Evolutionary conservation across 1,140 invertebrate genomes (phyloP).

Genomic region (Nylanderia fulva): DNA sequence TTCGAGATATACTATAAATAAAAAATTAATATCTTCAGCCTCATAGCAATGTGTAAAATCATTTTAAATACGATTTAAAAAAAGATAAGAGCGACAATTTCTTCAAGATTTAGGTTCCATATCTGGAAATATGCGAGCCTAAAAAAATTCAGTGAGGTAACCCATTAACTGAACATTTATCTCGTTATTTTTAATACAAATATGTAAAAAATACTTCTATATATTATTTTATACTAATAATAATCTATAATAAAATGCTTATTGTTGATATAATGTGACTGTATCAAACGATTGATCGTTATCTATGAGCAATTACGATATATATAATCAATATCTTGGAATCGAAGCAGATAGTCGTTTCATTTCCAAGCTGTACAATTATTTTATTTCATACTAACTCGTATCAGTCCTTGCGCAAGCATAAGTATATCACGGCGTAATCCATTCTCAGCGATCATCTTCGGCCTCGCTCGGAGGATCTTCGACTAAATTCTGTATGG

Average conservation of each 20-base stretch:
- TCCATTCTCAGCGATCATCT: constrained; percentile 20
- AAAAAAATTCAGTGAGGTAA: too few relatives aligned
- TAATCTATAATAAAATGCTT: constrained; percentile 55
- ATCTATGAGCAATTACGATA: background rate
- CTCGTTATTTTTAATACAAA: background rate
- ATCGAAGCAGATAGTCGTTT: background rate
- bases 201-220: background rate
- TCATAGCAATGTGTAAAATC: too few relatives aligned
- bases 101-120: too few relatives aligned
- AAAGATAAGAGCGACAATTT: too few relatives aligned
- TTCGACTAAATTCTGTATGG: constrained; percentile 80
- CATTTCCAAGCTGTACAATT: background rate
- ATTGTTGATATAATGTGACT: constrained; percentile 27
- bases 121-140: too few relatives aligned
- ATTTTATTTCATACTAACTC: background rate
- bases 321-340: constrained; percentile 2
- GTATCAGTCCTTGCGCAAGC: background rate
- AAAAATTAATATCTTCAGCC: too few relatives aligned
- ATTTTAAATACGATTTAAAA: too few relatives aligned
- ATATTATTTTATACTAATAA: constrained; percentile 52
- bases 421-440: background rate
- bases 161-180: too few relatives aligned
- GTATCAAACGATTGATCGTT: background rate
- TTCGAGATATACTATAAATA: too few relatives aligned
- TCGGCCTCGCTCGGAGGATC: constrained; percentile 69